Percentiles rank a stretch among this genome's conserved stretches.
Conservation (phyloP, 2,797 vertebrate genomes). For the Acanthopagrus latus region DNA sequence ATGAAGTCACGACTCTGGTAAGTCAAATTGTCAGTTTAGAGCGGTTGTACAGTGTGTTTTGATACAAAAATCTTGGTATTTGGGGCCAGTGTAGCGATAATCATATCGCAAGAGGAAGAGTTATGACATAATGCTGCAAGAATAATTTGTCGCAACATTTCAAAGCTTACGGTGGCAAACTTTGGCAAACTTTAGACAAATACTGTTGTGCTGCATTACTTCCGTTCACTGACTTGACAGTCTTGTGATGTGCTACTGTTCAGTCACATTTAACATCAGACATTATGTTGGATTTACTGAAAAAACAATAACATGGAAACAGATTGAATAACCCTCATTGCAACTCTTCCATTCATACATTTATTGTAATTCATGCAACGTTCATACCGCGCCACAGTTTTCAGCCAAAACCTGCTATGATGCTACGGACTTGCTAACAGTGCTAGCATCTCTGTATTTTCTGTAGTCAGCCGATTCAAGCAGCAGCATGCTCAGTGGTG, state of each 20-base stretch:
- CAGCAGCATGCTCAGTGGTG: background rate
- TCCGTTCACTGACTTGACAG: slow-evolving; percentile 1
- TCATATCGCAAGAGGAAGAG: no score
- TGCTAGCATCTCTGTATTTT: background rate
- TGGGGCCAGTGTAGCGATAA: no score
- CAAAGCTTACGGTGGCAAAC: slow-evolving; percentile 10
- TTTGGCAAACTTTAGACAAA: background rate
- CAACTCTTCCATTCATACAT: background rate
- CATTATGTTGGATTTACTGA: background rate
- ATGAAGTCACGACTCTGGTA: no score
- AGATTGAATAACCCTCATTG: background rate
- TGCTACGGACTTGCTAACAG: background rate
- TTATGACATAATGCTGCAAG: no score
- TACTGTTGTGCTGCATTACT: slow-evolving; percentile 6
- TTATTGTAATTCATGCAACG: background rate
- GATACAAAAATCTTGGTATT: no score
- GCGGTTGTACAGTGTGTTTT: no score
- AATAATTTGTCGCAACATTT: no score
- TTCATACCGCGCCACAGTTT: background rate
- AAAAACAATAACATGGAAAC: no score
- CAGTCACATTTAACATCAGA: background rate
- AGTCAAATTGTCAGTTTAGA: no score
- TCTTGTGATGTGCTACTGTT: background rate
- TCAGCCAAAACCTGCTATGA: no score
- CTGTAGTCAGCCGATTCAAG: background rate